Percentiles rank a stretch among this genome's conserved stretches.
phyloP scores from a whole-genome alignment of 35 echinoderm and acorn worm genomes.

The Acanthaster planci region DNA sequence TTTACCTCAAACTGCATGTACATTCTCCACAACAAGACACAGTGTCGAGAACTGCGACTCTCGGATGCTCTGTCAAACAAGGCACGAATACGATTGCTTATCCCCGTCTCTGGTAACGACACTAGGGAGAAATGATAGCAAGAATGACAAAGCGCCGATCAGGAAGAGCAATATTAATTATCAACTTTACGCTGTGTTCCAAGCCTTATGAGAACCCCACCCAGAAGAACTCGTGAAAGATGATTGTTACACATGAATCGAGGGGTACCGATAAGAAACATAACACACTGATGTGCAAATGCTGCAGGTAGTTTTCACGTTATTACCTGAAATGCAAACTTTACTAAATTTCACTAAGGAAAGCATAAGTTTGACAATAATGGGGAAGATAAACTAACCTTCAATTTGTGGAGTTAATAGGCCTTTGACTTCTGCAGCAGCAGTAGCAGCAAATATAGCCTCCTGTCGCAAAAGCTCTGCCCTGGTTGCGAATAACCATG shows the following conservation, averaged over 20 bases:
- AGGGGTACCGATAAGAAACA: no score
- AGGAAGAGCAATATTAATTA: not conserved
- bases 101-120: slow-evolving; percentile 60
- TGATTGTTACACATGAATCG: no score
- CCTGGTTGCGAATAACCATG: slow-evolving; percentile 67
- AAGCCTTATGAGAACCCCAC: no score
- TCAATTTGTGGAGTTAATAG: not conserved
- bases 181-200: no score
- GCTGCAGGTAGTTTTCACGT: not conserved
- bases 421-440: not conserved
- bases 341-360: no score
- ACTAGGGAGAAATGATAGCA: not conserved
- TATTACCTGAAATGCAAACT: no score
- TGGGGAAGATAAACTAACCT: not conserved
- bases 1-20: slow-evolving; percentile 94
- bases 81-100: slow-evolving; percentile 81
- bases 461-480: slow-evolving; percentile 73
- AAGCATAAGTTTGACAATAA: not conserved
- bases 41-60: slow-evolving; percentile 58
- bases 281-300: no score
- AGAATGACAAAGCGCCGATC: not conserved
- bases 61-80: slow-evolving; percentile 81
- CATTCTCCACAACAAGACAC: slow-evolving; percentile 90
- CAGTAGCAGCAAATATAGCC: not conserved
- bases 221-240: no score